A percentile compares a stretch with the other conserved stretches of the same genome.
Evolutionary conservation across 2,113 vertebrate species (phyloP).

Genomic region (Panurus biarmicus): DNA sequence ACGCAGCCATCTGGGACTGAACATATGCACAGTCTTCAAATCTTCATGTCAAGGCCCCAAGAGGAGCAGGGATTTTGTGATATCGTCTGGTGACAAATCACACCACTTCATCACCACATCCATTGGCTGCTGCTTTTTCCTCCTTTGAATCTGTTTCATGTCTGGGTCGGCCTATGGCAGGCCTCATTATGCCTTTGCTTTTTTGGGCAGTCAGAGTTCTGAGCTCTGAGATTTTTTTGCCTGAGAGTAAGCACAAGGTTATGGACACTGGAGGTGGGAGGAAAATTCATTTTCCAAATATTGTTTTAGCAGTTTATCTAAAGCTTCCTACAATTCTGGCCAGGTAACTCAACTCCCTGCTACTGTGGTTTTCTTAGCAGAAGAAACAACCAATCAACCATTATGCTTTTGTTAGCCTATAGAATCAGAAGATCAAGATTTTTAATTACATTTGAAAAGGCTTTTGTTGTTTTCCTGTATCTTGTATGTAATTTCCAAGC

Average conservation of each 20-base stretch:
- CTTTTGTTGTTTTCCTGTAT: background rate
- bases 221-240: background rate
- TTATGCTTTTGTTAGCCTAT: background rate
- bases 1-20: background rate
- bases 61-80: background rate
- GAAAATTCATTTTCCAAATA: background rate
- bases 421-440: background rate
- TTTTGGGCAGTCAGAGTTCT: background rate
- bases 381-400: background rate
- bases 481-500: background rate
- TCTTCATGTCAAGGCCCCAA: background rate
- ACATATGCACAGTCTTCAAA: background rate
- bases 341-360: background rate
- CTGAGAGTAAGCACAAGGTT: background rate
- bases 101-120: background rate
- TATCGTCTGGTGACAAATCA: background rate
- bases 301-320: background rate
- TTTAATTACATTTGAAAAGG: background rate
- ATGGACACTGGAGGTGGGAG: rapidly evolving
- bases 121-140: background rate
- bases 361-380: background rate
- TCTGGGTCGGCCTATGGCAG: background rate
- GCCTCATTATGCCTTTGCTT: background rate
- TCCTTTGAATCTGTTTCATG: rapidly evolving
- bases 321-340: background rate